A percentile compares a stretch with the other conserved stretches of the same genome.
These are phyloP conservation scores for Himalopsyche kuldschensis DNA, from an alignment of 2,888 invertebrate species.

Conservation along the genomic window DNA sequence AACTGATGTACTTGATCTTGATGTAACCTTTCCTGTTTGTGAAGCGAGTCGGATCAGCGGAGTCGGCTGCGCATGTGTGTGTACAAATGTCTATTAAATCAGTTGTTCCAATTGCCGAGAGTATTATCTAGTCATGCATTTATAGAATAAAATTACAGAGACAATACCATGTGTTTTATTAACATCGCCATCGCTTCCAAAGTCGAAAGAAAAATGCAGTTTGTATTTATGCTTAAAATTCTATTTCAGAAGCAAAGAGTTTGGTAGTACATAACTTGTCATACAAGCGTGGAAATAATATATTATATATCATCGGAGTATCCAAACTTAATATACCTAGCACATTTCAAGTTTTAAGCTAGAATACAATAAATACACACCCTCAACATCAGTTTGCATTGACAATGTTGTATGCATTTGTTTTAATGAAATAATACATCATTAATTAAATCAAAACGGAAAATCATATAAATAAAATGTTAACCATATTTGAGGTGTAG, in stretches of 20 bases:
- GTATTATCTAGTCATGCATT: constrained; percentile 41
- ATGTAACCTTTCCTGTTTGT: constrained; percentile 8
- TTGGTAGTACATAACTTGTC: constrained; percentile 32
- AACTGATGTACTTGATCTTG: neutral
- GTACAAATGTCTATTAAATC: constrained; percentile 29
- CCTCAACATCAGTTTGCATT: neutral
- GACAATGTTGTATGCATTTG: neutral
- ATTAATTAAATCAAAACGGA: neutral
- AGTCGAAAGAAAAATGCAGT: constrained; percentile 31
- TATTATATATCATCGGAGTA: neutral
- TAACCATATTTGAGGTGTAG: neutral
- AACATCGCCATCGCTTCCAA: neutral
- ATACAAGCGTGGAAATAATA: constrained; percentile 33
- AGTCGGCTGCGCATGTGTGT: neutral
- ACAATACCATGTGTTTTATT: constrained; percentile 24
- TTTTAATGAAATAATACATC: neutral
- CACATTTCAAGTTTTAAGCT: neutral
- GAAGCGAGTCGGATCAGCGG: neutral
- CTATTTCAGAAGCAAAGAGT: constrained; percentile 37
- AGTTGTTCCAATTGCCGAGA: constrained; percentile 34
- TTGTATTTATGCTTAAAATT: constrained; percentile 36
- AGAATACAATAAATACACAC: neutral
- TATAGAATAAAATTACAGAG: constrained; percentile 32
- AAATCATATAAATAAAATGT: neutral
- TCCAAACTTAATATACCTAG: neutral